Evolutionary conservation across 2,888 invertebrate genomes (phyloP).

Genomic region (Actias luna): DNA sequence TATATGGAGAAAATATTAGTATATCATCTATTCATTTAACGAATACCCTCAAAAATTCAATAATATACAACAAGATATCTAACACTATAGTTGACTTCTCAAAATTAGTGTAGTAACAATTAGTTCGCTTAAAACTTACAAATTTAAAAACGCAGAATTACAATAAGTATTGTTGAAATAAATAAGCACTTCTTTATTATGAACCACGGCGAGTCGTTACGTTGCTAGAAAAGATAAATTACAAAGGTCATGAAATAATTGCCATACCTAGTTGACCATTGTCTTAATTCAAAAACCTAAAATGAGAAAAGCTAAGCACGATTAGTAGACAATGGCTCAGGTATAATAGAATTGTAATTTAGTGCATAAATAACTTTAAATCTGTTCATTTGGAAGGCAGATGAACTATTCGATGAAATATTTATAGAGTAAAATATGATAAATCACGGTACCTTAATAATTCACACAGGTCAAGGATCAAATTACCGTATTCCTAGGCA

Average conservation of each 20-base stretch:
- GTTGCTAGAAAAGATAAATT: background rate
- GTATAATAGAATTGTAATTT: background rate
- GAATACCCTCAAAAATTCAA: too few species aligned
- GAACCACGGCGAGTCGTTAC: background rate
- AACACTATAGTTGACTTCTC: background rate
- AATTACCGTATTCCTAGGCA: background rate
- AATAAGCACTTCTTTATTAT: background rate
- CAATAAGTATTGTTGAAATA: background rate
- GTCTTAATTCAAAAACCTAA: slow-evolving; percentile 2
- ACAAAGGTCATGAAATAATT: background rate
- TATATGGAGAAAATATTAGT: too few species aligned
- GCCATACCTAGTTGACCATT: background rate
- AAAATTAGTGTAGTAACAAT: background rate
- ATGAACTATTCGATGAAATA: background rate
- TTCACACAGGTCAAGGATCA: background rate
- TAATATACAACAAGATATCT: too few species aligned
- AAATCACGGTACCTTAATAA: background rate
- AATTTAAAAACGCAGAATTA: background rate
- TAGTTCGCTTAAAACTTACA: background rate
- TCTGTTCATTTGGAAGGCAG: background rate
- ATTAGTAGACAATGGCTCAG: background rate
- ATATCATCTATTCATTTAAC: too few species aligned
- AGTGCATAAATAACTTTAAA: slow-evolving; percentile 1
- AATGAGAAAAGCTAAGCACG: background rate
- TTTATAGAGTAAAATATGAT: background rate